phyloP scores from a whole-genome alignment of 2,113 vertebrate genomes.

The Petroica traversi region DNA sequence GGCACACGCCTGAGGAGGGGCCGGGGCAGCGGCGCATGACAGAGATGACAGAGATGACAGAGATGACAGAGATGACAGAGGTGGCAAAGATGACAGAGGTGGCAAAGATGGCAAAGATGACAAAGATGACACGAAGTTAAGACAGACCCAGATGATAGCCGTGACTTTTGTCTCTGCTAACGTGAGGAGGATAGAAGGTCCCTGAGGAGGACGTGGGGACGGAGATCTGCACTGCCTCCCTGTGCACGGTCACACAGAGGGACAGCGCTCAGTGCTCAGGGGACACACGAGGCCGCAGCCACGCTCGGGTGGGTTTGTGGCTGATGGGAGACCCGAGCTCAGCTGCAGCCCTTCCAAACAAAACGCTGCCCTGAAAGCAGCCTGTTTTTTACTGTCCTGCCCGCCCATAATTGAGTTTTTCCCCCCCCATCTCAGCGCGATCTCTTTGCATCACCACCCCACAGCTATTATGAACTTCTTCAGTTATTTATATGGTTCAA shows the following conservation, averaged over 20 bases:
- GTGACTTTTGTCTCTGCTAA: not conserved
- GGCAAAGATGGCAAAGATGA: not conserved
- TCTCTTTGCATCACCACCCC: not conserved
- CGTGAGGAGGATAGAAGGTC: not conserved
- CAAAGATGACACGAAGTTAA: not conserved
- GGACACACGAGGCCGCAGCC: not conserved
- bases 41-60: not conserved
- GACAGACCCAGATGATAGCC: not conserved
- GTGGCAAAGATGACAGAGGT: not conserved
- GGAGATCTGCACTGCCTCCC: not conserved
- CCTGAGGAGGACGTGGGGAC: not conserved
- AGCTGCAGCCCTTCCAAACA: not conserved
- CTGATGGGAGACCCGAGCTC: not conserved
- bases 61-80: not conserved
- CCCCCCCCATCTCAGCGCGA: not conserved
- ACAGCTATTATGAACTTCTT: not conserved
- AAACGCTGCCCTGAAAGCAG: not conserved
- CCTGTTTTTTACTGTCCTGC: not conserved
- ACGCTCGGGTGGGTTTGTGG: not conserved
- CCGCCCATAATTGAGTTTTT: not conserved
- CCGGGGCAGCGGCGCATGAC: not conserved
- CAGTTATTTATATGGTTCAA: not conserved
- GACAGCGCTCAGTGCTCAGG: not conserved
- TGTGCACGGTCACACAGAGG: not conserved
- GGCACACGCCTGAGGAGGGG: accelerated